These are phyloP conservation scores for Trichogramma dendrolimi DNA, from an alignment of 2,888 invertebrate species.

Conservation along the genomic window DNA sequence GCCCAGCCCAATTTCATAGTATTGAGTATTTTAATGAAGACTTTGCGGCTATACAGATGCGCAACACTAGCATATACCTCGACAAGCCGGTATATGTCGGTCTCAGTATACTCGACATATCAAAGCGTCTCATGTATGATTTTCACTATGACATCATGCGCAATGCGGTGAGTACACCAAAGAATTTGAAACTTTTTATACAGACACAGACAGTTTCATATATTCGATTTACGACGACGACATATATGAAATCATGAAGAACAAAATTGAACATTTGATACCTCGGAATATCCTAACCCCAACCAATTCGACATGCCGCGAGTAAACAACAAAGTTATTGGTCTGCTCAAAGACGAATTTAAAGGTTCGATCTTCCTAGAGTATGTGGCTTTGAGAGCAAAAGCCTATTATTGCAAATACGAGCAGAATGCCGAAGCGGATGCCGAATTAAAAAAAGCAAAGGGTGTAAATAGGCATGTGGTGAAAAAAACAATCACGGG, in stretches of 20 bases:
- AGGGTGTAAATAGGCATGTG: too few species aligned
- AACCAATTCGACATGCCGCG: constrained; percentile 4
- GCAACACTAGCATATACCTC: constrained; percentile 40
- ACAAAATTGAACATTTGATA: background rate
- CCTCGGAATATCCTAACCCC: constrained; percentile 28
- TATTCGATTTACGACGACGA: constrained; percentile 34
- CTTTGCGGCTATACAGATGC: constrained; percentile 32
- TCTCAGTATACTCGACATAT: constrained; percentile 26
- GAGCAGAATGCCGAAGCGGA: too few species aligned
- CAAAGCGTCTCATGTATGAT: background rate
- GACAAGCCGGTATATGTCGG: constrained; percentile 37
- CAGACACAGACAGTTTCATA: background rate
- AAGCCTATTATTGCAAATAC: too few species aligned
- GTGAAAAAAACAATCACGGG: too few species aligned
- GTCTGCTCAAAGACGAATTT: too few species aligned
- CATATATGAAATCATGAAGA: constrained; percentile 26
- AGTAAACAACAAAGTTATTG: too few species aligned
- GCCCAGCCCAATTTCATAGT: constrained; percentile 37
- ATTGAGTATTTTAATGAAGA: constrained; percentile 36
- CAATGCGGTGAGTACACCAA: background rate
- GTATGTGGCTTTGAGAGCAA: too few species aligned
- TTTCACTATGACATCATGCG: constrained; percentile 4
- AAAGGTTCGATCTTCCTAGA: too few species aligned
- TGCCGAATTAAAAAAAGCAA: too few species aligned
- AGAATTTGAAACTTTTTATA: background rate